Conservation (phyloP, 2,113 vertebrate genomes). For the Psittacula cyanocephala region DNA sequence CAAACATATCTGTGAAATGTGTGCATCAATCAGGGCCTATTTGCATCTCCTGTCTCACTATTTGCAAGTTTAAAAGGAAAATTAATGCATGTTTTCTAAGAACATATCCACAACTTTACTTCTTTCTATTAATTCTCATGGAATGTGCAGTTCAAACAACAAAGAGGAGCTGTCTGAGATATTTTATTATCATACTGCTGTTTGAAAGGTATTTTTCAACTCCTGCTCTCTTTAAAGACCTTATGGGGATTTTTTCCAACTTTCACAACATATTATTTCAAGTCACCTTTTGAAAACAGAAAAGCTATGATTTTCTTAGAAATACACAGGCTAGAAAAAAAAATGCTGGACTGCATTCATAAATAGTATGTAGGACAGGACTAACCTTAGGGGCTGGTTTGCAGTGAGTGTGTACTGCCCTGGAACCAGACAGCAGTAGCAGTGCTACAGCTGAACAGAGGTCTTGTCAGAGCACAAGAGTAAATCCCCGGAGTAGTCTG, state of each 20-base stretch:
- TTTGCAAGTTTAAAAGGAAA: not conserved
- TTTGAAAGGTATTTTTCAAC: slow-evolving; percentile 4
- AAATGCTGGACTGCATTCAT: slow-evolving; percentile 27
- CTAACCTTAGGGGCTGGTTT: slow-evolving; percentile 44
- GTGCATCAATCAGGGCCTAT: not conserved
- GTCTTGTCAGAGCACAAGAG: slow-evolving; percentile 44
- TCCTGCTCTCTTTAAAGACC: not conserved
- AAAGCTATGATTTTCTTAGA: not conserved
- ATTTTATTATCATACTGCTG: not conserved
- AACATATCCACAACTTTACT: not conserved
- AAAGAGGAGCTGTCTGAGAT: not conserved
- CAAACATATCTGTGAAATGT: not conserved
- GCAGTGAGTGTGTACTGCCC: slow-evolving; percentile 7
- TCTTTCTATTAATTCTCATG: not conserved
- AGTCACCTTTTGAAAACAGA: not conserved
- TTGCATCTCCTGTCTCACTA: not conserved
- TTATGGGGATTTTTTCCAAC: not conserved
- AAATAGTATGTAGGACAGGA: slow-evolving; percentile 63
- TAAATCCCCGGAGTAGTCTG: not conserved
- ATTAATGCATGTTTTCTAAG: not conserved
- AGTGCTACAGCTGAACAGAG: not conserved
- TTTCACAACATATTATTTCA: slow-evolving; percentile 31
- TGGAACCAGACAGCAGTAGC: slow-evolving; percentile 39
- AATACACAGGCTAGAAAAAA: slow-evolving; percentile 29
- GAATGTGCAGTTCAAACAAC: not conserved